These are phyloP conservation scores for Aix galericulata DNA, from an alignment of 2,113 vertebrate species.

Conservation along the genomic window DNA sequence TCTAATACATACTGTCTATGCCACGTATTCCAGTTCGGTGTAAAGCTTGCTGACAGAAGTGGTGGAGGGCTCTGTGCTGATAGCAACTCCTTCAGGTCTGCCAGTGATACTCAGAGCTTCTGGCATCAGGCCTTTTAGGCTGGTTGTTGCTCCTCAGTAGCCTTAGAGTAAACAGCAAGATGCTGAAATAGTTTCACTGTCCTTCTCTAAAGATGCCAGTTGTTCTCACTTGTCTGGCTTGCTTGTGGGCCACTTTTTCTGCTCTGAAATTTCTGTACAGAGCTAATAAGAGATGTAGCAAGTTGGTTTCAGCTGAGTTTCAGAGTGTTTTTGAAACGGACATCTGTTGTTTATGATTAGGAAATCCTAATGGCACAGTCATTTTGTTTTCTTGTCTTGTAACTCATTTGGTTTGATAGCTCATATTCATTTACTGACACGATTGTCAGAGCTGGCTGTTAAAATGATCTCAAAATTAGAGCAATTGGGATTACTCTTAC, in stretches of 20 bases:
- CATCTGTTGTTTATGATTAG: background rate
- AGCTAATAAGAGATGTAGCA: background rate
- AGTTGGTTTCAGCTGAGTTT: background rate
- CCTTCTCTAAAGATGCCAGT: background rate
- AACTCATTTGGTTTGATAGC: conserved; percentile 33
- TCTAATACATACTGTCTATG: background rate
- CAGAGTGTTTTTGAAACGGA: background rate
- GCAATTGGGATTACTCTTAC: background rate
- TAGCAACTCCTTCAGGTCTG: background rate
- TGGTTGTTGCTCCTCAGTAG: background rate
- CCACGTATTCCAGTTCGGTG: background rate
- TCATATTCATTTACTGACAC: background rate
- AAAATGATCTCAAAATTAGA: background rate
- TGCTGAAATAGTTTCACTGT: background rate
- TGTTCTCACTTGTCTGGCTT: background rate
- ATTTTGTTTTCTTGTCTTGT: conserved; percentile 9
- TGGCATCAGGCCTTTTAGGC: background rate
- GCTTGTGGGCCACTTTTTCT: background rate
- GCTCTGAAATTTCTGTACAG: background rate
- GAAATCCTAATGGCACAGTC: background rate
- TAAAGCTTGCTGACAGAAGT: background rate
- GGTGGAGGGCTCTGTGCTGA: background rate
- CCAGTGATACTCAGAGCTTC: background rate
- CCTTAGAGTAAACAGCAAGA: background rate
- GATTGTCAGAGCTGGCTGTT: background rate